Percentiles rank a stretch among this genome's conserved stretches.
These are phyloP conservation scores for Onychomys leucogaster DNA, from an alignment of 2,797 vertebrate species.

Conservation along the genomic window DNA sequence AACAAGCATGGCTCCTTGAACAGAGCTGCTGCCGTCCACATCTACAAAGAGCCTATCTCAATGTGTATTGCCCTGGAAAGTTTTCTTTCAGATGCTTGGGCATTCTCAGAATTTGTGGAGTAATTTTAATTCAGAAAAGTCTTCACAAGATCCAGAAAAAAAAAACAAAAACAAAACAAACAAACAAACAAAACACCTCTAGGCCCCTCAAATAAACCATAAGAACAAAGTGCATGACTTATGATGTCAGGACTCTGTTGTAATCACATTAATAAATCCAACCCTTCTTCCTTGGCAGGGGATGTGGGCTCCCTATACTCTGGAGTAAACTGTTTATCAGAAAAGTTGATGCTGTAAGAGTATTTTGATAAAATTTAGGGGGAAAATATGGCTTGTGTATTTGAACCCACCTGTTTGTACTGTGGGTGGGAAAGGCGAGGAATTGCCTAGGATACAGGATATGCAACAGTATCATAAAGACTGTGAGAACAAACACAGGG, in stretches of 20 bases:
- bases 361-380: neutral
- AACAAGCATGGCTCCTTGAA: too few species aligned
- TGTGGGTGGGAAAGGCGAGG: neutral
- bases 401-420: neutral
- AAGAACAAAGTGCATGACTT: neutral
- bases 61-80: neutral
- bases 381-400: neutral
- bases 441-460: constrained; percentile 56
- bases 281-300: neutral
- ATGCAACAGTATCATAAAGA: neutral
- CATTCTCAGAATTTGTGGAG: neutral
- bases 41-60: too few species aligned
- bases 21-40: neutral
- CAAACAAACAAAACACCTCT: neutral
- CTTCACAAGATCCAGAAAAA: neutral
- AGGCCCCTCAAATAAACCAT: neutral
- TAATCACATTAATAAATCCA: neutral
- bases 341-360: neutral
- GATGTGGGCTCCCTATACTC: neutral
- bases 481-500: neutral
- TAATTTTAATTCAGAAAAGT: neutral
- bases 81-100: neutral
- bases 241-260: neutral
- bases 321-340: neutral
- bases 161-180: too few species aligned